Evolutionary conservation across 2,888 invertebrate species (phyloP), one percentile per base, ranked within the genome.

Genomic region (Crossocerus cetratus): DNA sequence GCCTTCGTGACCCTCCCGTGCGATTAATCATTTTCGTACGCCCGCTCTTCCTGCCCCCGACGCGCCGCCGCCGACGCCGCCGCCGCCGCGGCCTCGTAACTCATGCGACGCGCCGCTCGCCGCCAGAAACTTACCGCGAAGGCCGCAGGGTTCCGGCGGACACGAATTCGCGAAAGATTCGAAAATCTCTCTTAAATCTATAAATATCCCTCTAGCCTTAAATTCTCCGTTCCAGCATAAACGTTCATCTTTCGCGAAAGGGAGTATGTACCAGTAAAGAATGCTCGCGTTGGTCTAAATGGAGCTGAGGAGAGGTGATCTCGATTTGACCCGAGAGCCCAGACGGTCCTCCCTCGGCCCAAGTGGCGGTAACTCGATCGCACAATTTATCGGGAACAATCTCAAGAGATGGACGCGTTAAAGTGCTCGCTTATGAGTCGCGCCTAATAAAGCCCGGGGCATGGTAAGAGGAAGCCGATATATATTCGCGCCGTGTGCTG

Each of bases 11-110:
- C 8, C 18, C 45, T 13, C 43, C 16, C 58, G 62, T 53, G 77
- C 77, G 74, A 86, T 84, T 82, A 82, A 86, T 86, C 81, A 83
- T 82, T 83, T 84, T 82, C 75, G 63, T 75, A 60, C 68, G 72
- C 43, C 32, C 43, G 16, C 49, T 16, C 49, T 32, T 32, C 32
- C 32, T 32, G 32, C 32, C 32, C 32, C 32, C 32, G 32, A 65
- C 65, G 65, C 63, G 56, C 55, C 22, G 60, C n/a, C n/a, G n/a
- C n/a, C n/a, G 23, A 53, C 54, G 55, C 49, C 59, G 11, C 32
- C 22, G 44, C 16, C 55, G 43, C 49, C 16, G 49, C 60, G 32
- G 32, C 57, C 61, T 63, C 54, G 69, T 80, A 77, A 80, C 71
- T 77, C 70, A 76, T 68, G 44, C 69, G 62, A 43, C 65, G 64